A percentile compares a stretch with the other conserved stretches of the same genome.
Conservation (phyloP, 2,113 vertebrate species). For the Piprites chloris region DNA sequence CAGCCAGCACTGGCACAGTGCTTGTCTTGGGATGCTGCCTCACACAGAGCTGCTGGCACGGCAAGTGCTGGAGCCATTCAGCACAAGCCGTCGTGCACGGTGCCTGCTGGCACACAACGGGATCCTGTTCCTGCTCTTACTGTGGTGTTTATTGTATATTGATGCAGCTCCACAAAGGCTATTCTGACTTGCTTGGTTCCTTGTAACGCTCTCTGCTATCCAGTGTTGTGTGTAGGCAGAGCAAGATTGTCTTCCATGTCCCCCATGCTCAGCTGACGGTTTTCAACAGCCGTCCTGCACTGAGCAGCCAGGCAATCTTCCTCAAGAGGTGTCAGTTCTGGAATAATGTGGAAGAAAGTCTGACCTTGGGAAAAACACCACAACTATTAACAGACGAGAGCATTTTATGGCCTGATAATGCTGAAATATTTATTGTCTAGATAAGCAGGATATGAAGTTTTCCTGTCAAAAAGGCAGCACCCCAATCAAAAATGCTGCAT, state of each 20-base stretch:
- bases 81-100: fast-evolving
- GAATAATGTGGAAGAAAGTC: not conserved
- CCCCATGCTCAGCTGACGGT: fast-evolving
- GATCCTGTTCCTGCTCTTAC: not conserved
- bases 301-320: not conserved
- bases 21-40: fast-evolving
- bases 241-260: not conserved
- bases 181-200: not conserved
- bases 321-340: not conserved
- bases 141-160: not conserved
- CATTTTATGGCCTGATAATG: not conserved
- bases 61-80: not conserved
- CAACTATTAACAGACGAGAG: not conserved
- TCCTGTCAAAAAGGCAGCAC: not conserved
- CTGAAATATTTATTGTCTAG: not conserved
- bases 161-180: not conserved
- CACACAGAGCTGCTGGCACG: not conserved
- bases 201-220: fast-evolving
- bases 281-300: fast-evolving
- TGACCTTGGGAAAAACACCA: not conserved
- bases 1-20: not conserved
- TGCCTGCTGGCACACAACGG: not conserved
- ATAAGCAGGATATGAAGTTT: not conserved
- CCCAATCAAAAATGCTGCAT: not conserved
- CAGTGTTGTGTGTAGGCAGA: not conserved